phyloP scores from a whole-genome alignment of 2,888 invertebrate species.

The Ashinkailepas kermadecensis region DNA sequence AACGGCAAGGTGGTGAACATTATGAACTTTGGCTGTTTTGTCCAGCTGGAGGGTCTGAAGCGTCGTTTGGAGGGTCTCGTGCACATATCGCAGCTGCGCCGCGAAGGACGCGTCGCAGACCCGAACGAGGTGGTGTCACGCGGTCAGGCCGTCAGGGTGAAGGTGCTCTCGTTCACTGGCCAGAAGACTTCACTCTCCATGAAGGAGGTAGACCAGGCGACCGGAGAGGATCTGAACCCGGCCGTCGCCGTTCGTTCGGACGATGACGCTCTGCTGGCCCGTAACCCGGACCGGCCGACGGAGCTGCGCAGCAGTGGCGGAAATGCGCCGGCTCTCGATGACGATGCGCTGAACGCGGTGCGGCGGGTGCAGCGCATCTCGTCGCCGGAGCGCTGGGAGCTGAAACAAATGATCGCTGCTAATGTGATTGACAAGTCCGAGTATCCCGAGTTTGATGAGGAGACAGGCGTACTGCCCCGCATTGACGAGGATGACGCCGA shows the following conservation, averaged over 20 bases:
- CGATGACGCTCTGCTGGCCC: slow-evolving; percentile 57
- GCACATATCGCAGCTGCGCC: slow-evolving; percentile 87
- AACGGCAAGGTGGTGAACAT: slow-evolving; percentile 89
- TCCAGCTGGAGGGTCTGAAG: slow-evolving; percentile 83
- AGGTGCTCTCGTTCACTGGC: slow-evolving; percentile 86
- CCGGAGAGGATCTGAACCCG: slow-evolving; percentile 91
- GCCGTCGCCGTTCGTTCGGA: slow-evolving; percentile 39
- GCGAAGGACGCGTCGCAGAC: slow-evolving; percentile 88
- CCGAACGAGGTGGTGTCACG: slow-evolving; percentile 87
- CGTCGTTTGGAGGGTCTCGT: slow-evolving; percentile 91
- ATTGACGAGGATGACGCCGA: slow-evolving; percentile 70
- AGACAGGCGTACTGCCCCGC: slow-evolving; percentile 57
- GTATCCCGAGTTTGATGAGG: slow-evolving; percentile 94
- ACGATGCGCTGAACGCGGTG: slow-evolving; percentile 59
- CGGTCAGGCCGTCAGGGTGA: slow-evolving; percentile 82
- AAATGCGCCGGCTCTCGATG: slow-evolving; percentile 54
- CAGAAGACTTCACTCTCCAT: slow-evolving; percentile 92
- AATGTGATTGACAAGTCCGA: slow-evolving; percentile 87
- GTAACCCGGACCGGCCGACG: slow-evolving; percentile 88
- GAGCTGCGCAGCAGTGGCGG: slow-evolving; percentile 46
- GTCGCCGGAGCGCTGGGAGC: slow-evolving; percentile 93
- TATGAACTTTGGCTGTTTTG: slow-evolving; percentile 97
- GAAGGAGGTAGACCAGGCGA: slow-evolving; percentile 95
- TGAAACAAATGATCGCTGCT: slow-evolving; percentile 92
- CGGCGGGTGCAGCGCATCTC: slow-evolving; percentile 85